These are phyloP conservation scores for Troides oblongomaculatus DNA, from an alignment of 2,888 invertebrate species.

Conservation along the genomic window DNA sequence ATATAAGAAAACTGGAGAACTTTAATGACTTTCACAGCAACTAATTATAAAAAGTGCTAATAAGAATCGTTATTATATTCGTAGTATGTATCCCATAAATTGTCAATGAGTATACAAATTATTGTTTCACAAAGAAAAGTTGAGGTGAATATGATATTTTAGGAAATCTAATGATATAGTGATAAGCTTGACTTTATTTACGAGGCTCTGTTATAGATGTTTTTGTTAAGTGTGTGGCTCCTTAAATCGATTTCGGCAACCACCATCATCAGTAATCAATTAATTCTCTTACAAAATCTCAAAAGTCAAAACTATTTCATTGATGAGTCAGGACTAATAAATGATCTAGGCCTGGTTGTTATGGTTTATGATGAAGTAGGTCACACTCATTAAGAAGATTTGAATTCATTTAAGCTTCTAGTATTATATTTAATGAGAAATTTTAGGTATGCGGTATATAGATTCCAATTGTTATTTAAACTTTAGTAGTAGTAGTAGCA, in stretches of 20 bases:
- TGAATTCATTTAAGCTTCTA: background rate
- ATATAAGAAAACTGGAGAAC: background rate
- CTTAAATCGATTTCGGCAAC: background rate
- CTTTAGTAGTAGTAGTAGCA: constrained; percentile 9
- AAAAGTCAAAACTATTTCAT: background rate
- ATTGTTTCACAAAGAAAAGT: too few relatives aligned
- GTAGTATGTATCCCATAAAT: too few relatives aligned
- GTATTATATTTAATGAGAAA: background rate
- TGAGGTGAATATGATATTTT: too few relatives aligned
- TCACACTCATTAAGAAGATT: constrained; percentile 13
- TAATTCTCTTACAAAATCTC: background rate
- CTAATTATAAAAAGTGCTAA: too few relatives aligned
- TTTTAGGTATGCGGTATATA: background rate
- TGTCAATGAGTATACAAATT: too few relatives aligned
- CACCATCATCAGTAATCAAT: background rate
- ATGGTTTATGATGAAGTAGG: background rate
- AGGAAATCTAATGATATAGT: too few relatives aligned
- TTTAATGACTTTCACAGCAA: background rate
- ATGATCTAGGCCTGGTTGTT: background rate
- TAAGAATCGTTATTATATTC: too few relatives aligned
- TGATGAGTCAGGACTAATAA: background rate
- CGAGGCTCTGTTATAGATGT: too few relatives aligned
- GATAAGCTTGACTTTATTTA: too few relatives aligned
- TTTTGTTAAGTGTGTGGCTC: too few relatives aligned
- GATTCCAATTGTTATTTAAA: background rate